Conservation (phyloP, 2,888 invertebrate genomes). For the Pseudoips prasinana region DNA sequence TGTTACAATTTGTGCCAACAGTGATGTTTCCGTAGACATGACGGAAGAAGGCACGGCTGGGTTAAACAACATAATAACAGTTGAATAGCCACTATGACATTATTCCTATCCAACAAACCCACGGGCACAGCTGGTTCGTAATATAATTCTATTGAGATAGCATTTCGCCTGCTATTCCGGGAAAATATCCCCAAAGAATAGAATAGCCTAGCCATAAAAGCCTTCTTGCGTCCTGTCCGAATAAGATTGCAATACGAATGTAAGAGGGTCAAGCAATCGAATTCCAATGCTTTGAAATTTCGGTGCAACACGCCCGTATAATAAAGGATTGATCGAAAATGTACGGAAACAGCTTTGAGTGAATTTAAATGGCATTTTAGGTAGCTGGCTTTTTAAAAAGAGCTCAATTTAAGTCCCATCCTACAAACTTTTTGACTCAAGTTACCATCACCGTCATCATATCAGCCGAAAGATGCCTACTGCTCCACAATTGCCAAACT, state of each 20-base stretch:
- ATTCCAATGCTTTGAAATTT: constrained; percentile 1
- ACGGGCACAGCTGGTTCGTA: background rate
- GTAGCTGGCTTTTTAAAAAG: too few relatives aligned
- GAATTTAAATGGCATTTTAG: constrained; percentile 1
- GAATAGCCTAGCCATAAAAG: constrained; percentile 6
- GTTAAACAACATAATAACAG: too few relatives aligned
- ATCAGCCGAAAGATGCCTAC: too few relatives aligned
- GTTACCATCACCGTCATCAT: too few relatives aligned
- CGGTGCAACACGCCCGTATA: constrained; percentile 5
- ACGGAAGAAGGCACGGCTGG: too few relatives aligned
- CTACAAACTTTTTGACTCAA: too few relatives aligned
- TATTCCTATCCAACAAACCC: too few relatives aligned
- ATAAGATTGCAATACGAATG: constrained; percentile 13
- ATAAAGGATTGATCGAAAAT: constrained; percentile 3
- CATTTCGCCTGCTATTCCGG: background rate
- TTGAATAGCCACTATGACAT: too few relatives aligned
- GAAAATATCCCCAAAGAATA: constrained; percentile 1
- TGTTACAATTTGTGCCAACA: too few relatives aligned
- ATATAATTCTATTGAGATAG: constrained; percentile 11
- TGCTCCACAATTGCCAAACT: too few relatives aligned
- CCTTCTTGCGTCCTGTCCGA: constrained; percentile 19
- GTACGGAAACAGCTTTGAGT: constrained; percentile 5
- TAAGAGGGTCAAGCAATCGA: background rate
- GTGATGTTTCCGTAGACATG: too few relatives aligned
- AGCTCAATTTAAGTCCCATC: too few relatives aligned